Conservation (phyloP, 2,113 vertebrate genomes). For the Danio rerio region GRCz12tu NC_133181.1:48261001-48261500, state of each 20-base stretch:
- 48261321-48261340: not conserved
- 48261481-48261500: no score
- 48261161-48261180: constrained; percentile 33
- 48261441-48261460: no score
- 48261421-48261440: no score
- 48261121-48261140: constrained; percentile 8
- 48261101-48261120: not conserved
- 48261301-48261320: not conserved
- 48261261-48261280: constrained; percentile 12
- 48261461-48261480: no score
- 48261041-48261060: constrained; percentile 29
- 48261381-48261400: no score
- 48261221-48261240: constrained; percentile 40
- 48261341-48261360: no score
- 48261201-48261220: not conserved
- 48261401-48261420: no score
- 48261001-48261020: constrained; percentile 17
- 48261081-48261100: constrained; percentile 27
- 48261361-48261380: no score
- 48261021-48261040: constrained; percentile 15
- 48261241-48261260: constrained; percentile 8
- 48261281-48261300: constrained; percentile 7
- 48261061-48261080: constrained; percentile 27
- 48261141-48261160: constrained; percentile 36
- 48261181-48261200: constrained; percentile 41